phyloP scores from a whole-genome alignment of 2,797 vertebrate species.

The Labeo calbasu region DNA sequence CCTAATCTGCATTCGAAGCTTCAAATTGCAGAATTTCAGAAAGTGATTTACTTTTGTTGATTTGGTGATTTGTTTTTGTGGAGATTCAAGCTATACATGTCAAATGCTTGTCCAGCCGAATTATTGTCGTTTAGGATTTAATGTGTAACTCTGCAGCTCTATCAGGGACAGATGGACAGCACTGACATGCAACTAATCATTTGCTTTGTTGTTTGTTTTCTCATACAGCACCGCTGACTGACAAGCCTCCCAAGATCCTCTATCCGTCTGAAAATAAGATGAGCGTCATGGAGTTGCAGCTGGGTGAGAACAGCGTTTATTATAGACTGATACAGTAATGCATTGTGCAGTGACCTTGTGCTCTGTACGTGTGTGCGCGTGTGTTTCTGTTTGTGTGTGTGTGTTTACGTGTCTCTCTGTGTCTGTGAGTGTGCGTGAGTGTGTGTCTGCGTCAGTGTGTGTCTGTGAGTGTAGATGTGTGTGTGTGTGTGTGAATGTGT shows the following conservation, averaged over 20 bases:
- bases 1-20: not conserved
- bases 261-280: slow-evolving; percentile 90
- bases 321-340: slow-evolving; percentile 36
- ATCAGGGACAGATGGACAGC: not conserved
- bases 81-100: not conserved
- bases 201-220: slow-evolving; percentile 56
- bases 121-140: not conserved
- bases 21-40: too few relatives aligned
- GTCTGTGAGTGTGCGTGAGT: too few relatives aligned
- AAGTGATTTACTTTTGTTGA: not conserved
- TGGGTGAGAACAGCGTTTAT: slow-evolving; percentile 83
- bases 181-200: slow-evolving; percentile 30
- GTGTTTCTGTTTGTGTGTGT: not conserved
- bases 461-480: not conserved
- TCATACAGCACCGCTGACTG: slow-evolving; percentile 91
- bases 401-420: not conserved
- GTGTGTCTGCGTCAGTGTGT: not conserved
- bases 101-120: not conserved
- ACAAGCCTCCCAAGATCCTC: slow-evolving; percentile 96
- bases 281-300: slow-evolving; percentile 88
- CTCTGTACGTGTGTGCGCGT: not conserved
- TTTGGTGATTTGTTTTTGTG: not conserved
- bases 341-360: not conserved
- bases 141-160: not conserved
- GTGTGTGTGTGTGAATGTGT: too few relatives aligned